phyloP scores from a whole-genome alignment of 2,888 invertebrate species.

The Orthonychiurus folsomi region DNA sequence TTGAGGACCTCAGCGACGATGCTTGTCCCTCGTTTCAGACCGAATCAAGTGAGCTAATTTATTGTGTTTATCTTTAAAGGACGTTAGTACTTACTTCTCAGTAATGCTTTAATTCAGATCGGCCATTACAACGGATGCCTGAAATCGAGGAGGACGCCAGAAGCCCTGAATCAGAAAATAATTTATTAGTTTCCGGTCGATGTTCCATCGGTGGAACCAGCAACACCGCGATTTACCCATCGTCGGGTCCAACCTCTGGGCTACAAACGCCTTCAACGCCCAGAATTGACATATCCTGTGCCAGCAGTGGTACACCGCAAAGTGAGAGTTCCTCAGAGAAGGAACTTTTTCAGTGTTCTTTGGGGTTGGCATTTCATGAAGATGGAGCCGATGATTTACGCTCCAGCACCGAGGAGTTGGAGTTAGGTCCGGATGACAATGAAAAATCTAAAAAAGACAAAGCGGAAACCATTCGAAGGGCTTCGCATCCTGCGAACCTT shows the following conservation, averaged over 20 bases:
- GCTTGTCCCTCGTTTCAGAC: slow-evolving; percentile 5
- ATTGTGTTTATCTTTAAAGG: neutral
- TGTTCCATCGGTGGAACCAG: slow-evolving; percentile 41
- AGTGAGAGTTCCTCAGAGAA: slow-evolving; percentile 51
- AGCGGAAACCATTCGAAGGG: slow-evolving; percentile 34
- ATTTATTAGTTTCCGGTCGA: slow-evolving; percentile 42
- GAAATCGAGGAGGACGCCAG: slow-evolving; percentile 49
- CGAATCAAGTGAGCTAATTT: neutral
- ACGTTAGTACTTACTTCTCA: too few relatives aligned
- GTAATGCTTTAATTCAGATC: too few relatives aligned
- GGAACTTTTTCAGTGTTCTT: slow-evolving; percentile 29
- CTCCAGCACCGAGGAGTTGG: slow-evolving; percentile 78
- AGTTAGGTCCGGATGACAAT: slow-evolving; percentile 42
- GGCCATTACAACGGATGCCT: slow-evolving; percentile 46
- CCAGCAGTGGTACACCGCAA: slow-evolving; percentile 79
- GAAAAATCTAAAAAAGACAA: slow-evolving; percentile 48
- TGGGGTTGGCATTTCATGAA: slow-evolving; percentile 44
- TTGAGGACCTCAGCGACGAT: slow-evolving; percentile 49
- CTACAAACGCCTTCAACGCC: slow-evolving; percentile 64
- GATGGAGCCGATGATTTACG: slow-evolving; percentile 68
- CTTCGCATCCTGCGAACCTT: slow-evolving; percentile 38
- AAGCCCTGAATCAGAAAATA: slow-evolving; percentile 53
- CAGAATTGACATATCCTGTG: slow-evolving; percentile 79
- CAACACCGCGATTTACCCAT: slow-evolving; percentile 28
- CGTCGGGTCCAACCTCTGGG: slow-evolving; percentile 39